Base-by-base conservation (phyloP, 2,888 invertebrate genomes). In the Synergus itoensis region DNA sequence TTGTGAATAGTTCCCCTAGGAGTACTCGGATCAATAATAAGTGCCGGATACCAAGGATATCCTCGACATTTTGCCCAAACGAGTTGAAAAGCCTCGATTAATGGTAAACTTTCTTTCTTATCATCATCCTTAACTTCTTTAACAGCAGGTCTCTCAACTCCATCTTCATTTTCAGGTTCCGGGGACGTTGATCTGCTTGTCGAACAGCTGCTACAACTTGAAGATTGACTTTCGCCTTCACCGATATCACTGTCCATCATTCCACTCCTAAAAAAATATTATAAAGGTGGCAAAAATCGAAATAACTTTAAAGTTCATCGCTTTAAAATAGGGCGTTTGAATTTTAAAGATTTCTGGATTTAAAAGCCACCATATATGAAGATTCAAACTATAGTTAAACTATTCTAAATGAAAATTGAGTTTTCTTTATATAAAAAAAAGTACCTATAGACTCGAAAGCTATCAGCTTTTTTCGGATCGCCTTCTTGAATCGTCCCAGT, bases 1-100 rank as follows among this genome's bases (percentile, higher is more conserved):
- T 98, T 98, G 93, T 98, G 97, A 73, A 97, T 94, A 90, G 96
- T 94, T 81, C 95, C 98, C 93, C 97, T 96, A 1, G 98, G 98
- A 93, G 98, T 98, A 90, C 96, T 96, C 0, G 99, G 98, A 92
- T 98, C 98, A 83, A 99, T 98, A 82, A 98, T 98, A 84, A 99
- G 79, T 7, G 99, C 99, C 67, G 99, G 99, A 93, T 99, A 99
- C 98, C 99, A 99, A 0, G 98, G 98, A 93, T 98, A 98, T 36
- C 98, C 98, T 85, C 97, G 95, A 93, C 98, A 98, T 91, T 99
- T 99, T 21, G 99, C 99, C 99, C 99, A 99, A 2, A 99, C 99
- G 67, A 99, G 94, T 91, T 98, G 98, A 82, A 99, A 93, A 1
- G 98, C 97, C 88, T 97, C 96, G 80, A 98, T 83, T 16, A 86